Base-by-base conservation (phyloP, 2,888 invertebrate genomes). In the Bellardia pandia region DNA sequence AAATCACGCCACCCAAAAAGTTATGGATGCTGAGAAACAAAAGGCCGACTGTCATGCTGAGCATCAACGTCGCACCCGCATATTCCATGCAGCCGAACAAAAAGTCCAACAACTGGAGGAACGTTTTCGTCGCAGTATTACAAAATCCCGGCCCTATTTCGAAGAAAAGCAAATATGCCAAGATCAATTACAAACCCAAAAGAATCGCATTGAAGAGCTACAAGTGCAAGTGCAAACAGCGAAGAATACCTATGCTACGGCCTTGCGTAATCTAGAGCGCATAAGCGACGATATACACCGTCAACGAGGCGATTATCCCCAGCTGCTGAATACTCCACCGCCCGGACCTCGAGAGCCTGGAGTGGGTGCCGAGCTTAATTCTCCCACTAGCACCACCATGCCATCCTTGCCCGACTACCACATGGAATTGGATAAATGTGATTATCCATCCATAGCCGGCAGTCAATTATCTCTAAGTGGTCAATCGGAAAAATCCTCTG, bases 1-100 rank as follows among this genome's bases (percentile, higher is more conserved):
- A 88, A 99, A 98, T 94, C 98, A 98, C 95, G 98, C 98, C 88
- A 98, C 98, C 86, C 96, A 97, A 92, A 97, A 98, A 95, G 98
- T 98, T 40, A 98, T 97, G 96, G 98, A 98, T 91, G 98, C 98
- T 0, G 98, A 98, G 93, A 96, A 96, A 91, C 96, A 98, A 90
- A 98, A 98, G 92, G 96, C 98, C 7, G 97, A 97, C 90, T 97
- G 97, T 91, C 98, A 98, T 84, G 95, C 97, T 9, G 98, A 98
- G 91, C 98, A 99, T 93, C 97, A 97, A 92, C 95, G 95, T 90
- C 96, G 96, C 90, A 97, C 98, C 0, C 95, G 95, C n/a, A 94
- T 96, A 1, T 98, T 97, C 92, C 96, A 97, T 89, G 95, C 96
- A 23, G 96, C 98, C 14, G 97, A 98, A 93, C 95, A 96, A 92